Evolutionary conservation across 1,140 invertebrate genomes (phyloP).

Genomic region (Prorops nasuta): DNA sequence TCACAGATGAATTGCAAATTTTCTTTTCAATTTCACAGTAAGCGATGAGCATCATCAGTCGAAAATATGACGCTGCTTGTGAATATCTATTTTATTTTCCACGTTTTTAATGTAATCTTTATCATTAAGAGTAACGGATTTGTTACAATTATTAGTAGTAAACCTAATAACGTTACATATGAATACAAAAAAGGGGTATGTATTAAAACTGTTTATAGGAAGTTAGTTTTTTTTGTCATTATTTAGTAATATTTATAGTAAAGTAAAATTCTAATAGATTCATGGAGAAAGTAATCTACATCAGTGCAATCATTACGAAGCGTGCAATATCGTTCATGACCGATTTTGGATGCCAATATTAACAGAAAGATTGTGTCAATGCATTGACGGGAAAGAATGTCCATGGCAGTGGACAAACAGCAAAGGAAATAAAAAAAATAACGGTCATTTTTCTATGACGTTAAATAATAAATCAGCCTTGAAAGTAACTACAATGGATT

Average conservation of each 20-base stretch:
- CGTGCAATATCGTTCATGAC: conserved; percentile 58
- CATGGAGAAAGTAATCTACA: conserved; percentile 57
- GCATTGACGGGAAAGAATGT: conserved; percentile 58
- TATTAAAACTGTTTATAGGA: conserved; percentile 7
- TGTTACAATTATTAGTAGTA: conserved; percentile 40
- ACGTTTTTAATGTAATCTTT: conserved; percentile 1
- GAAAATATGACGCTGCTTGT: too few species aligned
- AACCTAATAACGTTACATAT: conserved; percentile 34
- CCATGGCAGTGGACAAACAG: conserved; percentile 48
- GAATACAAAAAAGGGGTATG: conserved; percentile 40
- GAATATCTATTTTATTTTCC: too few species aligned
- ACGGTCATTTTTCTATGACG: too few species aligned
- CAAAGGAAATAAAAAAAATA: conserved; percentile 36
- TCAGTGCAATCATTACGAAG: conserved; percentile 49
- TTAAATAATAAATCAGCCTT: conserved; percentile 58
- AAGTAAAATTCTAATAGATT: conserved; percentile 43
- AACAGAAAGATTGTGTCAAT: conserved; percentile 59
- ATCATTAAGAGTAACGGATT: conserved; percentile 13
- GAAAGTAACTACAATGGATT: conserved; percentile 45
- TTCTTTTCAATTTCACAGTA: too few species aligned
- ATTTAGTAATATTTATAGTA: conserved; percentile 2
- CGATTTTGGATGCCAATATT: conserved; percentile 58
- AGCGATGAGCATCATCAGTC: too few species aligned
- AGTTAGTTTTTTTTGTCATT: background rate
- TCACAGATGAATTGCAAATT: too few species aligned